Conservation (phyloP, 2,888 invertebrate species). For the Gortyna flavago region DNA sequence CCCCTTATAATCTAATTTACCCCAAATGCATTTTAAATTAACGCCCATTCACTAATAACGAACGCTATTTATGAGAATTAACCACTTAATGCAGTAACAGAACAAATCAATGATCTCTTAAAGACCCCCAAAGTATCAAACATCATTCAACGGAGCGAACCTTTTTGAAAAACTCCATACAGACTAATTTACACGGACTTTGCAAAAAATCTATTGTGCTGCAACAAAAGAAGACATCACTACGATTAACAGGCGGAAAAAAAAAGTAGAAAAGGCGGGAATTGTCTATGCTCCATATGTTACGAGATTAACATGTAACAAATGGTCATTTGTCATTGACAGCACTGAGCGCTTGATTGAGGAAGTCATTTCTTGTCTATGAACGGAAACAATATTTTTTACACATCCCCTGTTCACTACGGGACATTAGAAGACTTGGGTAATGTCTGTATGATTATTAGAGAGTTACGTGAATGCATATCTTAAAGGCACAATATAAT, state of each 20-base stretch:
- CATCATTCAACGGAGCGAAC: conserved; percentile 77
- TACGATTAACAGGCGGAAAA: conserved; percentile 69
- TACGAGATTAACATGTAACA: conserved; percentile 87
- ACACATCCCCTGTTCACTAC: conserved; percentile 78
- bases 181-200: conserved; percentile 81
- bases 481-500: conserved; percentile 59
- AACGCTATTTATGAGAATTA: conserved; percentile 80
- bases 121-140: conserved; percentile 80
- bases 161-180: conserved; percentile 79
- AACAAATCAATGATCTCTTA: conserved; percentile 83
- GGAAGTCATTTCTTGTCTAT: conserved; percentile 88
- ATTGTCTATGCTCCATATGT: conserved; percentile 87
- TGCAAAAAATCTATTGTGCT: conserved; percentile 87
- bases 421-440: conserved; percentile 80
- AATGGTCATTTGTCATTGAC: conserved; percentile 87
- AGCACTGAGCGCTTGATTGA: conserved; percentile 84
- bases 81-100: conserved; percentile 83
- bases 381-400: conserved; percentile 88
- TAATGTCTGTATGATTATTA: conserved; percentile 79
- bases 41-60: conserved; percentile 74
- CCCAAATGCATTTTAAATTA: conserved; percentile 75
- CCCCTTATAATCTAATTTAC: conserved; percentile 64
- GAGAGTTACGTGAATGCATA: conserved; percentile 70
- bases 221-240: conserved; percentile 89
- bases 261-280: conserved; percentile 80